Base-by-base conservation (phyloP, 2,888 invertebrate species). In the Nomada fabriciana region DNA sequence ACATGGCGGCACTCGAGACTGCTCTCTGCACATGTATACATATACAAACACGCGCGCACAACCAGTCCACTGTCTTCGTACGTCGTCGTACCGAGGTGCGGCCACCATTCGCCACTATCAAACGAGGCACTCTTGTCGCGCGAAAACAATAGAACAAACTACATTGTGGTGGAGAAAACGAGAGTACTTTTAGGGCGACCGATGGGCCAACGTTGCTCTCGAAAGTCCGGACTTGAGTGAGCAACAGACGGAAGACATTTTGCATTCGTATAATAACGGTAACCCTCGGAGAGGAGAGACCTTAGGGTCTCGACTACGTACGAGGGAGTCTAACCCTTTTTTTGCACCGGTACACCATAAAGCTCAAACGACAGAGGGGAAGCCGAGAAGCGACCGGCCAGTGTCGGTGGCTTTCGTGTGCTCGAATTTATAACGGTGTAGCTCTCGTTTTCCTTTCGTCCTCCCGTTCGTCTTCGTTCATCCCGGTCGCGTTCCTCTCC, bases 241-340 rank as follows among this genome's bases (percentile, higher is more conserved):
- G 87, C 87, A 76, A 76, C 86, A 79, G 85, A 85, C 86, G 79
- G 79, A 87, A 82, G 89, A 90, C 89, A 89, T 90, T 91, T 90
- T 86, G 88, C 88, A 89, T 90, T 91, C 82, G 88, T 83, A 80
- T 86, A 90, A 90, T 91, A 90, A 91, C 90, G 89, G 90, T 84
- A 84, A 77, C 83, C 89, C 84, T 86, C 82, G 86, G 85, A 70
- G 83, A 72, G 67, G 55, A 61, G 50, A 23, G 63, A 67, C 59
- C 63, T 75, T 75, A 77, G 77, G 78, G 71, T 50, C 59, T 55
- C 55, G 50, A 36, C 63, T 67, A 53, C 75, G 71, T 77, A 77
- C 72, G 74, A 82, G 82, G 79, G 78, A 88, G 83, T 76, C 81
- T 55, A 85, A 81, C 86, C 88, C 89, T 81, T 89, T 89, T 88